Evolutionary conservation across 2,888 invertebrate genomes (phyloP), one percentile per base, ranked within the genome.

Genomic region (Timema cristinae): DNA sequence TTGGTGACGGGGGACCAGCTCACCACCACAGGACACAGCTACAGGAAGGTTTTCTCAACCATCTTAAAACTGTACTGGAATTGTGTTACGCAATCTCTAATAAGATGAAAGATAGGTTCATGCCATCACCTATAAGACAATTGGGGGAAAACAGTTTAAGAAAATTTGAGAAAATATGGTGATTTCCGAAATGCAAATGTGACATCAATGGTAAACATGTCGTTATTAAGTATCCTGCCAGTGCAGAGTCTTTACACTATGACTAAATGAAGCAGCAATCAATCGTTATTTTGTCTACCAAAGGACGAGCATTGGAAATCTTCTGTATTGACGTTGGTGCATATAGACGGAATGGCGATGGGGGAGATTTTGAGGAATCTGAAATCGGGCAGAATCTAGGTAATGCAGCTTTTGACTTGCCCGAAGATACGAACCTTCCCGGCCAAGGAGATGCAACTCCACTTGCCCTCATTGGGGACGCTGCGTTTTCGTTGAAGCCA

Each of bases 281-380:
- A 10, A 10, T 67, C 13, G 67, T 67, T 7, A 49, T 67, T 49
- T 67, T 47, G 15, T 2, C 67, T 67, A 67, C 50, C 49, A 15
- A 49, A 7, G 50, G 49, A 48, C 67, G 50, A 67, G 67, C 48
- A 49, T 67, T 9, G 7, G 67, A 67, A 11, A 49, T 67, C 15
- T 10, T 67, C 5, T 67, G 67, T 50, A 15, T 67, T 10, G 49
- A 67, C 50, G 8, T 67, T n/a, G 67, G 67, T 10, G 7, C 13
- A 48, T 67, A 67, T 15, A 15, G 67, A 6, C 10, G 67, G 49
- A 67, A 67, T 50, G 50, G 67, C 15, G 67, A 67, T 50, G 67
- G 50, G 50, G 67, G 67, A 47, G 50, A 49, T 7, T 67, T 67
- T 5, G 67, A 67, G 4, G 67, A 67, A 50, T 67, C 67, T 13